Base-by-base conservation (phyloP, 2,888 invertebrate genomes). In the Ectemnius cavifrons region DNA sequence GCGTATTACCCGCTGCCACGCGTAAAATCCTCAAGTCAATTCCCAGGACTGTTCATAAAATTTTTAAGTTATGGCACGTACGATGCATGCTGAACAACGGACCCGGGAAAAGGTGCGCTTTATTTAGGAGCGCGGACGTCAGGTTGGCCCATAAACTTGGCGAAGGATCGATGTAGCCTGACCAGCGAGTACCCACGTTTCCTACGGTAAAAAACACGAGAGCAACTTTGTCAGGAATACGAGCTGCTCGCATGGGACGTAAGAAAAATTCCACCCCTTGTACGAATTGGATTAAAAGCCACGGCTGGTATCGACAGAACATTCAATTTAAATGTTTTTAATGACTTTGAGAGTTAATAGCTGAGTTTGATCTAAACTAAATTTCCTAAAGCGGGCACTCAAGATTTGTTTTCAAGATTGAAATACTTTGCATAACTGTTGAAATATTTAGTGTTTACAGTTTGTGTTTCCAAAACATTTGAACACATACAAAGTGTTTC, bases 111-210 rank as follows among this genome's bases (percentile, higher is more conserved):
- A 75, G 67, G 16, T 63, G 68, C 46, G 59, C 66, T 81, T 80
- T 81, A 83, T 80, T 84, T 73, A 78, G 67, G 66, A 52, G 47
- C 59, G 62, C 62, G 57, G 28, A 62, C 45, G 59, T 65, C 49
- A 63, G 62, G 64, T 59, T 59, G 63, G 60, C 47, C 71, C 75
- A 74, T 82, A 81, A 85, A 85, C 75, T 79, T 78, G 67, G 71
- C 75, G 78, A 79, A 78, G 61, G 81, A 79, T 79, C 83, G 77
- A 83, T 75, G 80, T 59, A 52, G 52, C 46, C 57, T 59, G 69
- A 52, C 66, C 47, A 58, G 28, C 45, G 62, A 63, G 45, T 64
- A 27, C 27, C 5, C n/a, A 4, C 52, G 16, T 52, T 14, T 16
- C 52, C 8, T 13, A 5, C 16, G 52, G 14, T 16, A 14, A 52